Evolutionary conservation across 2,888 invertebrate genomes (phyloP).

Genomic region (Synergus itoensis): DNA sequence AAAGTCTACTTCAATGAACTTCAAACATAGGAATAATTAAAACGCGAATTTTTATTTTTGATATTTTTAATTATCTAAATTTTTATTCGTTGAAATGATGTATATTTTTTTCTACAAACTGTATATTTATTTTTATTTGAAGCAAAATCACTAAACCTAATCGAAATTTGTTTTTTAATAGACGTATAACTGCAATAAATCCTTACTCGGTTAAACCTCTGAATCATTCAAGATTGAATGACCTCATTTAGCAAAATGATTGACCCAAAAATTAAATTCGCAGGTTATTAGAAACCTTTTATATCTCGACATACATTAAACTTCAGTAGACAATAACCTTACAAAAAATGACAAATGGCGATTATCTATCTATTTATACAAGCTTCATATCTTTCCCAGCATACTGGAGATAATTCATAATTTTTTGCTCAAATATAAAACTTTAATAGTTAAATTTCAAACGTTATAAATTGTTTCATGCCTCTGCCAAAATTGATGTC

Average conservation of each 20-base stretch:
- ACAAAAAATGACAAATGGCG: neutral
- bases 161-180: neutral
- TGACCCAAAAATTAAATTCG: neutral
- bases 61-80: neutral
- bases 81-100: neutral
- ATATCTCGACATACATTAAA: neutral
- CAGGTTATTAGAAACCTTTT: neutral
- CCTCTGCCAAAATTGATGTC: neutral
- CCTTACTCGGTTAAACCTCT: neutral
- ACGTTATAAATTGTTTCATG: neutral
- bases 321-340: neutral
- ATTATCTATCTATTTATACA: neutral
- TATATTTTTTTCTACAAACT: no score
- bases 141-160: neutral
- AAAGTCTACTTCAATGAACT: neutral
- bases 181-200: neutral
- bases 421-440: neutral
- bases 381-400: neutral
- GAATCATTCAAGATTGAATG: neutral
- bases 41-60: neutral
- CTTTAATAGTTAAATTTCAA: neutral
- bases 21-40: neutral
- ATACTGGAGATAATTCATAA: neutral
- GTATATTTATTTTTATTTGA: no score
- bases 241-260: neutral